Conservation (phyloP, 2,888 invertebrate species). For the Lasioglossum malachurum region DNA sequence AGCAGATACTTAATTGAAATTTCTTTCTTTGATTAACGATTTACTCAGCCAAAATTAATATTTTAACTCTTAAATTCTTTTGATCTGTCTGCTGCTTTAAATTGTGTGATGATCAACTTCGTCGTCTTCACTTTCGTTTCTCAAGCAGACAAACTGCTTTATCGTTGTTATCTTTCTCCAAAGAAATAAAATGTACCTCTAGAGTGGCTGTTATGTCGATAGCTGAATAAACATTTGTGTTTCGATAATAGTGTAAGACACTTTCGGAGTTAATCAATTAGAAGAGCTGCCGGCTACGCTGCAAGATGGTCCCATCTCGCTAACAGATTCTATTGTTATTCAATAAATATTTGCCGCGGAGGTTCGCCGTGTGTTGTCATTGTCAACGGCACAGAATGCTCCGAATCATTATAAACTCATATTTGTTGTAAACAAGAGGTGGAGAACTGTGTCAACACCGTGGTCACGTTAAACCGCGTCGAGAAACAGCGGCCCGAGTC, state of each 20-base stretch:
- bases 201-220: background rate
- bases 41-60: background rate
- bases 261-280: background rate
- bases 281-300: background rate
- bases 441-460: background rate
- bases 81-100: background rate
- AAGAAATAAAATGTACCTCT: background rate
- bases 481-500: background rate
- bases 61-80: background rate
- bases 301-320: background rate
- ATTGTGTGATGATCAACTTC: background rate
- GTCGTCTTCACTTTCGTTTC: background rate
- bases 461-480: background rate
- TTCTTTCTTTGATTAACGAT: background rate
- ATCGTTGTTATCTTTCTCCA: background rate
- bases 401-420: background rate
- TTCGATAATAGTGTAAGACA: background rate
- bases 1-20: background rate
- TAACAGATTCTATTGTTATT: background rate
- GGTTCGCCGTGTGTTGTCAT: background rate
- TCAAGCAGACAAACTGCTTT: too few species aligned
- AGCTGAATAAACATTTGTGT: background rate
- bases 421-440: background rate
- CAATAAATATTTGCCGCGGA: background rate
- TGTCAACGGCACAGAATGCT: background rate